A percentile compares a stretch with the other conserved stretches of the same genome.
These are phyloP conservation scores for Galendromus occidentalis DNA, from an alignment of 1,140 invertebrate genomes.

Conservation along the genomic window DNA sequence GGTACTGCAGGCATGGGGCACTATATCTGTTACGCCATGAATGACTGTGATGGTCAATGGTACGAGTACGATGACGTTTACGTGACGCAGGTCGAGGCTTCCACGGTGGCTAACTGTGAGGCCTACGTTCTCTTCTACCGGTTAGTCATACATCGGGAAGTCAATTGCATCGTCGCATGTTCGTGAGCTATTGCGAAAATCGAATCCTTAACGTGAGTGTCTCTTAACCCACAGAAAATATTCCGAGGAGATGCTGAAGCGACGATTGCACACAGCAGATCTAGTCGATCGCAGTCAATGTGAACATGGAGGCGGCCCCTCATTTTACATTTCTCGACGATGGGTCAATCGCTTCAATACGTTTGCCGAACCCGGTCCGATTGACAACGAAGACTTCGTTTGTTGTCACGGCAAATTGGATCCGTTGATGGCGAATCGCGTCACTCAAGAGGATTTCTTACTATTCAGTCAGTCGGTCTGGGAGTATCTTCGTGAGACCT, in stretches of 20 bases:
- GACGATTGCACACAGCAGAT: conserved; percentile 42
- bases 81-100: conserved; percentile 56
- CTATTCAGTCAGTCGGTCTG: conserved; percentile 50
- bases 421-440: not conserved
- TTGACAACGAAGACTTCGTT: conserved; percentile 82
- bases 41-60: conserved; percentile 57
- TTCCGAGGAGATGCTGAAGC: conserved; percentile 38
- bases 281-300: conserved; percentile 31
- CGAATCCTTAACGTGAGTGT: too few species aligned
- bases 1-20: conserved; percentile 42
- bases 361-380: conserved; percentile 85
- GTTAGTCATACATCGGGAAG: too few species aligned
- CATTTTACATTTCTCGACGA: conserved; percentile 68
- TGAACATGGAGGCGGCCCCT: conserved; percentile 10
- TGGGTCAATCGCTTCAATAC: conserved; percentile 85
- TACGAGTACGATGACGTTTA: conserved; percentile 88
- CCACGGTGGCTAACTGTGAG: conserved; percentile 66
- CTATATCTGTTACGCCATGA: conserved; percentile 79
- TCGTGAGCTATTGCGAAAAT: too few species aligned
- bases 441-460: not conserved
- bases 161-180: too few species aligned
- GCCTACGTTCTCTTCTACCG: conserved; percentile 93
- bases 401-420: conserved; percentile 57
- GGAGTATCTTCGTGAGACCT: conserved; percentile 57
- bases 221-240: conserved; percentile 37